Evolutionary conservation across 2,113 vertebrate species (phyloP), one percentile per base, ranked within the genome.

Genomic region (Cheilinus undulatus): DNA sequence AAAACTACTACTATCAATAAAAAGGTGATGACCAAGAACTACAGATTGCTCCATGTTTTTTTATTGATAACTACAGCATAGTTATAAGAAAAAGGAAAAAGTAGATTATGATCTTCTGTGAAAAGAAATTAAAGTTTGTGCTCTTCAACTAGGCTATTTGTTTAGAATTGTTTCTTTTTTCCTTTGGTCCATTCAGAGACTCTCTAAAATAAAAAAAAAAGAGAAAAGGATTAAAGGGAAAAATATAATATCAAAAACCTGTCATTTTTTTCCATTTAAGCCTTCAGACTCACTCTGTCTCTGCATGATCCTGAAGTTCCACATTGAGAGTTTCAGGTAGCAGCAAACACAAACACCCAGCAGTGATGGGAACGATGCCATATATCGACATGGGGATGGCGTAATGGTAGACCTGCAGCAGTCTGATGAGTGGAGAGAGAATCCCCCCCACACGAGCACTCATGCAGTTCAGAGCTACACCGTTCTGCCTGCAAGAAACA

Each of bases 251-350:
- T 19, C 5, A 42, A 15, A 15, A 3, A 42, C 2, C 3, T 19
- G 4, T 15, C 5, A 17, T 15, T 2, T 15, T 15, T 42, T 42
- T 19, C 15, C 1, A 50, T 5, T 27, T 27, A 3, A 11, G n/a
- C 10, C 20, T 23, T 22, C 3, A 28, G 19, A 61, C 91, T 88
- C 38, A 93, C 92, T 0, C 53, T 3, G 17, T 19, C 9, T 83
- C 56, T 2, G 78, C 65, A 50, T 75, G 48, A 4, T 98, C 96
- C 8, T 74, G 84, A 54, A 97, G 92, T 4, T 94, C 81, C 0
- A 46, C n/a, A 7, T 93, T 93, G 0, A 57, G 26, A 0, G 96
- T 97, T 84, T 98, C 96, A 0, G 96, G 96, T 46, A 98, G 89
- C 17, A 96, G 78, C 20, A 92, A 8, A 19, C 93, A 94, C 11